These are phyloP conservation scores for Brassicogethes aeneus DNA, from an alignment of 2,888 invertebrate genomes.

Conservation along the genomic window DNA sequence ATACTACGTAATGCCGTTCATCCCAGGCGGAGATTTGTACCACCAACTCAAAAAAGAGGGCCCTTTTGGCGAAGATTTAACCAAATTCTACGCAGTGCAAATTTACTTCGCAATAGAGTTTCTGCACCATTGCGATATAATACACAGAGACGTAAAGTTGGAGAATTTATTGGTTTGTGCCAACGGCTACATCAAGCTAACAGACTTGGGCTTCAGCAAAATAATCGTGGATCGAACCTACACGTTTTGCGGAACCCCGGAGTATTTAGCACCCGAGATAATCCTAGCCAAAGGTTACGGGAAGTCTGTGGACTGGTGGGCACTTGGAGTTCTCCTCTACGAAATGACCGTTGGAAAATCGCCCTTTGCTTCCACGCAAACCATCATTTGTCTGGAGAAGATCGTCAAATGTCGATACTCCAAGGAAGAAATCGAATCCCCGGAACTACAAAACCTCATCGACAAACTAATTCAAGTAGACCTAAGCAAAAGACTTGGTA, in stretches of 20 bases:
- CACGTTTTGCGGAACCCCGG: neutral
- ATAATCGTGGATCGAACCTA: neutral
- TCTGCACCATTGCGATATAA: neutral
- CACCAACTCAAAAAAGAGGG: neutral
- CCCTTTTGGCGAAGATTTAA: neutral
- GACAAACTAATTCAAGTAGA: neutral
- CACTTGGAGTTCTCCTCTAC: neutral
- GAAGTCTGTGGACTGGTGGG: neutral
- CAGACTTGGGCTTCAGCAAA: neutral
- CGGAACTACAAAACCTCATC: neutral
- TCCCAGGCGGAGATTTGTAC: neutral
- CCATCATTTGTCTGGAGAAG: neutral
- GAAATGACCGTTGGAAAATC: neutral
- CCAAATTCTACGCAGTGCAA: neutral
- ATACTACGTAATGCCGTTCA: neutral
- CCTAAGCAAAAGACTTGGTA: neutral
- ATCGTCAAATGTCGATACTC: neutral
- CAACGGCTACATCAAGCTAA: neutral
- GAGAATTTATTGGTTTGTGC: neutral
- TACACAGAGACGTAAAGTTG: neutral
- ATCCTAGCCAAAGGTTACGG: neutral
- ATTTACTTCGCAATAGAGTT: neutral
- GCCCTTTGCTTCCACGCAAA: neutral
- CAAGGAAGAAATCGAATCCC: neutral
- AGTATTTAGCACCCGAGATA: neutral